These are phyloP conservation scores for Aphaenogaster rudis DNA, from an alignment of 1,140 invertebrate species.

Conservation along the genomic window DNA sequence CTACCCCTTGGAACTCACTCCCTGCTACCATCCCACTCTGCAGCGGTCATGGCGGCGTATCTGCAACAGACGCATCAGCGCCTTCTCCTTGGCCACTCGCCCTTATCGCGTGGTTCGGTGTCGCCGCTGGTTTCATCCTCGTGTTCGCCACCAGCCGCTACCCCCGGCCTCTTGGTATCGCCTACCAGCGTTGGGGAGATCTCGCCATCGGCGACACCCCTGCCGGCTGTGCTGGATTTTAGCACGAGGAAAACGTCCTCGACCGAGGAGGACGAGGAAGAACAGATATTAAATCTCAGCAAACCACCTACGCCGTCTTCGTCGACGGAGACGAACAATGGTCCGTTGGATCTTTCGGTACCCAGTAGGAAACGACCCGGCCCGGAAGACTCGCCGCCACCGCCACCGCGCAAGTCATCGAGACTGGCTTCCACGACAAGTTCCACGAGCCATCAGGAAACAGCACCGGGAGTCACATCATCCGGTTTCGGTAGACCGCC, in stretches of 20 bases:
- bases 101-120: constrained; percentile 89
- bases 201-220: constrained; percentile 84
- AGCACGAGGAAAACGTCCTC: constrained; percentile 89
- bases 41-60: constrained; percentile 92
- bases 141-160: constrained; percentile 87
- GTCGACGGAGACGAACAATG: constrained; percentile 89
- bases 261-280: constrained; percentile 88
- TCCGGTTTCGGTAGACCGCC: constrained; percentile 89
- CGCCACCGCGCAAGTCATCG: constrained; percentile 89
- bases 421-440: constrained; percentile 85
- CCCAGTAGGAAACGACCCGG: constrained; percentile 91
- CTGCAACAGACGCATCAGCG: constrained; percentile 91
- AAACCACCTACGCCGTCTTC: constrained; percentile 88
- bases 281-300: constrained; percentile 90
- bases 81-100: constrained; percentile 91
- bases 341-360: constrained; percentile 93
- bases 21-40: constrained; percentile 91
- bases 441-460: constrained; percentile 80
- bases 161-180: constrained; percentile 84
- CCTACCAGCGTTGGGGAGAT: constrained; percentile 80
- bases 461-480: constrained; percentile 73
- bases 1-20: constrained; percentile 85
- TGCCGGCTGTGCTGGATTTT: constrained; percentile 91
- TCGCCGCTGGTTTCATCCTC: constrained; percentile 89
- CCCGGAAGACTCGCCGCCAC: constrained; percentile 89